A percentile compares a stretch with the other conserved stretches of the same genome.
Conservation (phyloP, 2,113 vertebrate genomes). For the Dromaius novaehollandiae region DNA sequence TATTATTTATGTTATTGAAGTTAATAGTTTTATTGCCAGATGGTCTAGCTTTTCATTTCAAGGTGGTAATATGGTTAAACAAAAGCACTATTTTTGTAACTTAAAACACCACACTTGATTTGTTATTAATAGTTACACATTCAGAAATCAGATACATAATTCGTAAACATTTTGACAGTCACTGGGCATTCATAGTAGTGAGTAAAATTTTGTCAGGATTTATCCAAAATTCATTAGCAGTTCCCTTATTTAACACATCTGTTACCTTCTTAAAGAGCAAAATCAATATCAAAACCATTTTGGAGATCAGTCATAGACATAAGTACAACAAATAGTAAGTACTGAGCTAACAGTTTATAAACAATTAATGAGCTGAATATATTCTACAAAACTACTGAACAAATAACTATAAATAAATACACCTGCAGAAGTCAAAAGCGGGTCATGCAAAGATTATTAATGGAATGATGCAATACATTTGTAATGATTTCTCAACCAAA, state of each 20-base stretch:
- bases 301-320: neutral
- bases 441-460: neutral
- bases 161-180: neutral
- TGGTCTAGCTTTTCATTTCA: neutral
- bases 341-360: neutral
- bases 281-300: neutral
- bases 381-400: neutral
- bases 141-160: neutral
- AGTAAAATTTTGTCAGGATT: neutral
- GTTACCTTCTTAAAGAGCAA: neutral
- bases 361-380: neutral
- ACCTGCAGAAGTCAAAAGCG: neutral
- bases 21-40: neutral
- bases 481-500: neutral
- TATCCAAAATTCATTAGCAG: neutral
- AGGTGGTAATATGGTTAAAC: neutral
- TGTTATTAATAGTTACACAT: neutral
- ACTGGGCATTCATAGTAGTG: neutral
- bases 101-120: neutral
- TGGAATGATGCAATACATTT: neutral
- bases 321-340: neutral
- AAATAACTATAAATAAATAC: neutral
- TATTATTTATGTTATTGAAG: neutral
- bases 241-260: neutral
- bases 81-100: neutral